Base-by-base conservation (phyloP, 2,113 vertebrate genomes). In the Pomatorhinus ruficollis region DNA sequence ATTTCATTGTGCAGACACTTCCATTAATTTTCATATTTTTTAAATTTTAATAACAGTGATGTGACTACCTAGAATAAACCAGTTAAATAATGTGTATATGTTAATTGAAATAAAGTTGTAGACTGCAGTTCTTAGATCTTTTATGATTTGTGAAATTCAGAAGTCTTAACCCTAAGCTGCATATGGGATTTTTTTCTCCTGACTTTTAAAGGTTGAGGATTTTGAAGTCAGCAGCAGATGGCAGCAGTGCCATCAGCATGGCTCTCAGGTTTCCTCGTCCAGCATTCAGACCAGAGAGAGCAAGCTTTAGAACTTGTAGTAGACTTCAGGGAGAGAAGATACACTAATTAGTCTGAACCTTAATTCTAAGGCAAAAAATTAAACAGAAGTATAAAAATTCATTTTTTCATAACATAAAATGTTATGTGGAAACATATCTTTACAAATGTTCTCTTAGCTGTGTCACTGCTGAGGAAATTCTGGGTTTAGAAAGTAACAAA, bases 181-280 rank as follows among this genome's bases (percentile, higher is more conserved):
- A 4, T 4, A 12, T 2, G 0, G 0, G 15, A 37, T 12, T 42
- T 76, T 76, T 68, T 45, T 45, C 64, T 28, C 1, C n/a, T 23
- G 19, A 6, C 18, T 7, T 64, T 56, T 54, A 47, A 20, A 63
- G 20, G 10, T 0, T 93, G 91, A 17, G 78, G 14, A 40, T 84
- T 95, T 78, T 37, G 21, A 66, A 74, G 33, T 3, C 37, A 81
- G 44, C 95, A 92, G 93, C 89, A 95, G 93, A 64, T 89, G 94
- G 96, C 90, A 95, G 92, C 75, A 94, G 84, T 10, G 16, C 27
- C 11, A 23, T 27, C 10, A 42, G 17, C 61, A 44, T 0, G 11
- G 10, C 20, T 6, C 15, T 24, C 13, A 17, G 24, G 3, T 53
- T 80, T 69, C 4, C 4, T 18, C 6, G 13, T 10, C 14, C 30